Conservation (phyloP, 2,888 invertebrate species). For the Agrenia bidenticulata region DNA sequence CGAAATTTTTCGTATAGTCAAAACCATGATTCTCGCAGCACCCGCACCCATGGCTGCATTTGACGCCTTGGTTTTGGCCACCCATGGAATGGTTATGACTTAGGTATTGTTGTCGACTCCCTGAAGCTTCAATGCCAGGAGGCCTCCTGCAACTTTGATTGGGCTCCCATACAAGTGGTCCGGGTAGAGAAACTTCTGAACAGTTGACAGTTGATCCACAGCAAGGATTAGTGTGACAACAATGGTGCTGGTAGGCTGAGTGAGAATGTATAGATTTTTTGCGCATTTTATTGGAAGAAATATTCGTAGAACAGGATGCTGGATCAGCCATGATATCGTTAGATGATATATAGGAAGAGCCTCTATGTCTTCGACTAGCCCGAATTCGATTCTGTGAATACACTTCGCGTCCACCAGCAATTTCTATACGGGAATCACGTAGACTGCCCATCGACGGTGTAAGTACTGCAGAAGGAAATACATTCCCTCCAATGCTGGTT, state of each 20-base stretch:
- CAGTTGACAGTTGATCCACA: slow-evolving; percentile 12
- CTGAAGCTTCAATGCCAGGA: slow-evolving; percentile 1
- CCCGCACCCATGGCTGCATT: slow-evolving; percentile 15
- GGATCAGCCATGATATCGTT: slow-evolving; percentile 37
- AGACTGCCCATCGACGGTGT: slow-evolving; percentile 49
- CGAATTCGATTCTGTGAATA: slow-evolving; percentile 80
- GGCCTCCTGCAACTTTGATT: neutral
- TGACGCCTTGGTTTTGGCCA: neutral
- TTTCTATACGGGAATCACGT: slow-evolving; percentile 61
- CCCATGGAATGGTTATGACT: slow-evolving; percentile 1
- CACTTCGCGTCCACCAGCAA: slow-evolving; percentile 79
- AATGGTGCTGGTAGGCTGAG: slow-evolving; percentile 32
- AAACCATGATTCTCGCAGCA: slow-evolving; percentile 35
- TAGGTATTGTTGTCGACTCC: slow-evolving; percentile 13
- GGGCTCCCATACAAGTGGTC: slow-evolving; percentile 13
- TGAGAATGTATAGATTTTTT: slow-evolving; percentile 42
- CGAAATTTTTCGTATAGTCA: slow-evolving; percentile 45
- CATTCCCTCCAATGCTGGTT: slow-evolving; percentile 14
- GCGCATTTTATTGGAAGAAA: slow-evolving; percentile 29
- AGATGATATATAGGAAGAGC: slow-evolving; percentile 35
- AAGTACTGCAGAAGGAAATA: slow-evolving; percentile 28
- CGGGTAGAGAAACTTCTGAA: slow-evolving; percentile 2
- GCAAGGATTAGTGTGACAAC: slow-evolving; percentile 19
- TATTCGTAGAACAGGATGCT: slow-evolving; percentile 27
- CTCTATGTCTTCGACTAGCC: slow-evolving; percentile 62